Percentiles rank a stretch among this genome's conserved stretches.
These are phyloP conservation scores for Microctenopoma stevenorrisi DNA, from an alignment of 2,797 vertebrate genomes.

Conservation along the genomic window DNA sequence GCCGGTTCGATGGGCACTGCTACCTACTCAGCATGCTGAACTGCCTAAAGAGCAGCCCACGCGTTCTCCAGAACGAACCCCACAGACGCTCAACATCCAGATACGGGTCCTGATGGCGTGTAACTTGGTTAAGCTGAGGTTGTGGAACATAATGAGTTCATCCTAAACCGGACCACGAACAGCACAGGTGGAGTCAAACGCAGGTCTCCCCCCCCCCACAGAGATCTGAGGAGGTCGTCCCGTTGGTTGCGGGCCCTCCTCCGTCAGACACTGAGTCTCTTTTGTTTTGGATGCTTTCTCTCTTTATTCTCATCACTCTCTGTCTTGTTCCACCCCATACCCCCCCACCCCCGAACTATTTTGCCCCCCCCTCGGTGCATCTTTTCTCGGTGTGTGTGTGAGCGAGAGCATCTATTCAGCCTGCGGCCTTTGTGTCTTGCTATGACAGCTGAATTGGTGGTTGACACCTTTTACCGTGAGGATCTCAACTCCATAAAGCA, in stretches of 20 bases:
- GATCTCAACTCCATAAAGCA: neutral
- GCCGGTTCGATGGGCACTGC: too few relatives aligned
- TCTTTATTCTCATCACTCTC: conserved; percentile 12
- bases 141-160: too few relatives aligned
- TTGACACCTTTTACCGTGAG: conserved; percentile 18
- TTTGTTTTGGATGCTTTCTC: conserved; percentile 6
- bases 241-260: conserved; percentile 7
- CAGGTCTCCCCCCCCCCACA: too few relatives aligned
- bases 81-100: too few relatives aligned
- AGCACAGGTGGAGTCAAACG: too few relatives aligned
- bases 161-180: too few relatives aligned
- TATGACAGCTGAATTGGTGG: neutral
- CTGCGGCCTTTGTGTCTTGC: conserved; percentile 1
- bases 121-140: too few relatives aligned
- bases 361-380: conserved; percentile 4
- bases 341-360: conserved; percentile 6
- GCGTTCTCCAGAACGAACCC: too few relatives aligned
- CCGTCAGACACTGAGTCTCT: conserved; percentile 17
- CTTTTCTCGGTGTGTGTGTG: neutral
- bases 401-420: neutral
- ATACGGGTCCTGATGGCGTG: too few relatives aligned
- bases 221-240: neutral
- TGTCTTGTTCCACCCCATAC: neutral
- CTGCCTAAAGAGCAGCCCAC: too few relatives aligned
- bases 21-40: too few relatives aligned